phyloP scores from a whole-genome alignment of 2,888 invertebrate species.

The Stenichneumon culpator region DNA sequence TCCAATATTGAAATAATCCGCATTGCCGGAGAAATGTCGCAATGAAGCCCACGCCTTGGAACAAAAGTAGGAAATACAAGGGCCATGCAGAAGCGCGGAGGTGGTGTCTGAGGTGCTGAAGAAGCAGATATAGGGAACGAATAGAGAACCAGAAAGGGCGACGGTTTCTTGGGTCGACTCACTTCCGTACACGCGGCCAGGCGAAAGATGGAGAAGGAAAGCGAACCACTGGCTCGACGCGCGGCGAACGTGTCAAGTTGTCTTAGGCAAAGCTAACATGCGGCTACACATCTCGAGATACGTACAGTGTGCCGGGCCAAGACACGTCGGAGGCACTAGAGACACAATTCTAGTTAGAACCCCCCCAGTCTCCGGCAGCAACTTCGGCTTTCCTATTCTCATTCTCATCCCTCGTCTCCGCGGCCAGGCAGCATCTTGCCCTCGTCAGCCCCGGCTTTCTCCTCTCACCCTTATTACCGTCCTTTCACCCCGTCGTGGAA shows the following conservation, averaged over 20 bases:
- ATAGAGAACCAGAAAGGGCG: constrained; percentile 65
- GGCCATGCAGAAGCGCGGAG: constrained; percentile 12
- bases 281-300: constrained; percentile 53
- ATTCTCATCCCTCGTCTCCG: constrained; percentile 46
- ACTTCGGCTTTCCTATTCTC: constrained; percentile 53
- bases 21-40: not conserved
- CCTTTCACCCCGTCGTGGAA: constrained; percentile 31
- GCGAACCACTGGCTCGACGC: constrained; percentile 59
- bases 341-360: constrained; percentile 77
- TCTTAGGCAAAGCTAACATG: constrained; percentile 78
- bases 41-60: not conserved
- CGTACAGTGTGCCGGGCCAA: constrained; percentile 53
- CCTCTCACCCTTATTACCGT: constrained; percentile 39
- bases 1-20: not conserved
- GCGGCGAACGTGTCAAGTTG: constrained; percentile 81
- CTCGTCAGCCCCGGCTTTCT: constrained; percentile 49
- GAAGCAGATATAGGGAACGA: constrained; percentile 10
- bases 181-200: constrained; percentile 58
- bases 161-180: constrained; percentile 68
- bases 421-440: constrained; percentile 48
- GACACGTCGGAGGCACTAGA: constrained; percentile 71
- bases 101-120: constrained; percentile 24
- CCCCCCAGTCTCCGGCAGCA: constrained; percentile 67
- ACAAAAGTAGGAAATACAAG: not conserved
- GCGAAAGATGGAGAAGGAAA: constrained; percentile 40